phyloP scores from a whole-genome alignment of 2,113 vertebrate species.

The Pionites leucogaster region DNA sequence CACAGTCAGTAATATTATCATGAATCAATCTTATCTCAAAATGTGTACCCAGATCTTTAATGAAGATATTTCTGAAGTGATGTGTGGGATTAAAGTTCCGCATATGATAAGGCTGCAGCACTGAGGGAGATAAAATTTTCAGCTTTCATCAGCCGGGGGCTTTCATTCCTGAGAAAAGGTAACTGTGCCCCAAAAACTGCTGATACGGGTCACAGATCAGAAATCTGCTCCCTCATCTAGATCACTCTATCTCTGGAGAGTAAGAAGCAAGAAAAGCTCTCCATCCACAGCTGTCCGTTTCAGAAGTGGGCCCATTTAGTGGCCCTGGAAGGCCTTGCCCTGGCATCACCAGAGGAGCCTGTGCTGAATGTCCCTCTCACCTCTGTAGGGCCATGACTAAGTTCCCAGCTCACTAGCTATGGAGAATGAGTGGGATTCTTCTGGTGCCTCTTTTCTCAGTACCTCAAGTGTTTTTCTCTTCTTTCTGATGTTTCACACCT shows the following conservation, averaged over 20 bases:
- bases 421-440: not conserved
- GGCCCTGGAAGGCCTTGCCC: not conserved
- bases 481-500: not conserved
- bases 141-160: not conserved
- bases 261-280: not conserved
- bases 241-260: not conserved
- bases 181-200: not conserved
- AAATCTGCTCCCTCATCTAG: not conserved
- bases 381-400: not conserved
- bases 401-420: not conserved
- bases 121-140: not conserved
- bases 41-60: slow-evolving; percentile 2
- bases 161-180: not conserved
- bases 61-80: not conserved
- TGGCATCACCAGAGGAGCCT: not conserved
- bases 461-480: not conserved
- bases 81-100: slow-evolving; percentile 21
- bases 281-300: not conserved
- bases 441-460: not conserved
- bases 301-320: not conserved
- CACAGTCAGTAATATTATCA: slow-evolving; percentile 36
- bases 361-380: not conserved
- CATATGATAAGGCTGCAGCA: not conserved
- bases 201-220: not conserved
- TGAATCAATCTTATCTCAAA: slow-evolving; percentile 36